Base-by-base conservation (phyloP, 2,888 invertebrate species). In the Mantis religiosa region DNA sequence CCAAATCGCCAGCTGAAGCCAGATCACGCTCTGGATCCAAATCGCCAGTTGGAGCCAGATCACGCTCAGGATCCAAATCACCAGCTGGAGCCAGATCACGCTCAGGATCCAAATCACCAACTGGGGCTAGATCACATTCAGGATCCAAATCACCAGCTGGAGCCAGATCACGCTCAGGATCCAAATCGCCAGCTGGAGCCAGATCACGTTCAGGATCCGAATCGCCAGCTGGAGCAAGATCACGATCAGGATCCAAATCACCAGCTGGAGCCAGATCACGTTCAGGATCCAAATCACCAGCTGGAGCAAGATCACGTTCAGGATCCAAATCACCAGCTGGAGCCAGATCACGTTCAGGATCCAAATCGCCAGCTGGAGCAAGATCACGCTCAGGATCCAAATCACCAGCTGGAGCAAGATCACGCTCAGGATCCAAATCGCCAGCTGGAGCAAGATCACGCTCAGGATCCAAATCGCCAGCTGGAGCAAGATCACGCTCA, bases 31-130 rank as follows among this genome's bases (percentile, higher is more conserved):
- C 92, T 28, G 84, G 84, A 27, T 90, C 89, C 8, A 47, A 83
- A 41, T 41, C 41, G 1, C 41, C 41, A 25, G 28, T 41, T 25
- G 88, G 90, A 85, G 92, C 92, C 9, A 91, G 92, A 2, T 93
- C 93, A 20, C 92, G 92, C 54, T 92, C 92, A 81, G 92, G 92
- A 87, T 93, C 93, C 3, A 92, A 89, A n/a, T 91, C 91, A 82
- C 6, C 87, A 85, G 30, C 87, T 27, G 1, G 89, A 87, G 87
- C 90, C 28, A 88, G 90, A 30, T 90, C 90, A 20, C 91, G 91
- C 47, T 92, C 92, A 28, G 85, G 86, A 25, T 90, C 89, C 1
- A 30, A 71, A 28, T 84, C 88, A 25, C 88, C 90, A 84, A 92
- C 92, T 8, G 91, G 92, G 1, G 93, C 93, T 12, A 92, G 92